Percentiles rank a stretch among this genome's conserved stretches.
Conservation (phyloP, 2,113 vertebrate genomes). For the Rana temporaria region DNA sequence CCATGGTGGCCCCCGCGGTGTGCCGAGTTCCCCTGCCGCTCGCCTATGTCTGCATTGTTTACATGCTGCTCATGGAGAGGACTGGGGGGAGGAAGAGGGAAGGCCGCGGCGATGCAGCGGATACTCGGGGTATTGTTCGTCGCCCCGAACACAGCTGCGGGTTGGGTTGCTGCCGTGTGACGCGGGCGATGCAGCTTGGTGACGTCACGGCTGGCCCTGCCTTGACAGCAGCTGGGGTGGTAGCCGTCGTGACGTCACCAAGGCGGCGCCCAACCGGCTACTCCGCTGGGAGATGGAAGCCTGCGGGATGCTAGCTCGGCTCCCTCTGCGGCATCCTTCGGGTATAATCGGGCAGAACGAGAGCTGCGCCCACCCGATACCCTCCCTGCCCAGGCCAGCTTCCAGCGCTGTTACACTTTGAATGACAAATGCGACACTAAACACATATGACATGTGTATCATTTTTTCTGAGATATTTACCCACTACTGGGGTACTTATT, state of each 20-base stretch:
- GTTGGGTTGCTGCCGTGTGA: conserved; percentile 41
- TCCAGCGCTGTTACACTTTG: no score
- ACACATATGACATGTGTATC: no score
- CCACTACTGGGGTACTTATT: no score
- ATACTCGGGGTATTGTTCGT: conserved; percentile 30
- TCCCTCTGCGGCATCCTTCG: background rate
- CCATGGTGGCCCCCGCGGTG: conserved; percentile 72
- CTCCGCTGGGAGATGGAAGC: background rate
- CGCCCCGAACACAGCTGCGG: conserved; percentile 23
- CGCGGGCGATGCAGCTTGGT: conserved; percentile 39
- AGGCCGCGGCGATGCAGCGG: conserved; percentile 3
- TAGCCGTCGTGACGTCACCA: conserved; percentile 29
- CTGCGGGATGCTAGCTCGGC: background rate
- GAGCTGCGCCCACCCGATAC: background rate
- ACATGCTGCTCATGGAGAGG: conserved; percentile 53
- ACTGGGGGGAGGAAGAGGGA: background rate
- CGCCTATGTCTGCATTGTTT: conserved; percentile 56
- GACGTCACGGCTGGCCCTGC: conserved; percentile 42
- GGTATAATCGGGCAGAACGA: no score
- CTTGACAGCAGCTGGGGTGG: conserved; percentile 33
- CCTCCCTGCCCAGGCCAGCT: no score
- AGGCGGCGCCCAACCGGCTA: conserved; percentile 49
- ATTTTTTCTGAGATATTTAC: no score
- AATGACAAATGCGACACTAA: no score
- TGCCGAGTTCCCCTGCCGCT: background rate